These are phyloP conservation scores for Lophochroa leadbeateri DNA, from an alignment of 2,113 vertebrate species.

Conservation along the genomic window DNA sequence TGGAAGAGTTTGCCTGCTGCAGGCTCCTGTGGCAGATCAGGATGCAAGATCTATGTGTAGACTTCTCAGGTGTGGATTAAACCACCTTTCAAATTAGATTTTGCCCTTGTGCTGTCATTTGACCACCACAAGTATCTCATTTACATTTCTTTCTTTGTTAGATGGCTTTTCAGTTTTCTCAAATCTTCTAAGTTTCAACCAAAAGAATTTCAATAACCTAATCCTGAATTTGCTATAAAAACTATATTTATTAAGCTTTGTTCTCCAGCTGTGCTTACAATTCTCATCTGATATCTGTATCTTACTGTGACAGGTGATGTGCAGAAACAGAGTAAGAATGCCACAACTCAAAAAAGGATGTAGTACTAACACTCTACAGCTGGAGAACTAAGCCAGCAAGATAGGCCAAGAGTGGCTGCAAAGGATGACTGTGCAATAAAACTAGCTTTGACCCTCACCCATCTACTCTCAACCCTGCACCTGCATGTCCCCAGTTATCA, in stretches of 20 bases:
- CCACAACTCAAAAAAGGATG: not conserved
- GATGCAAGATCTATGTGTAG: not conserved
- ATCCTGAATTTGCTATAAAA: not conserved
- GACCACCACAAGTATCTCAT: not conserved
- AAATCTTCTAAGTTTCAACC: not conserved
- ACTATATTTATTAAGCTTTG: not conserved
- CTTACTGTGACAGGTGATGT: not conserved
- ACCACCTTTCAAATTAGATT: not conserved
- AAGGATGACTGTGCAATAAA: not conserved
- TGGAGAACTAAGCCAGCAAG: not conserved
- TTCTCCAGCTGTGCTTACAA: not conserved
- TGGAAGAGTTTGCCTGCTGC: not conserved
- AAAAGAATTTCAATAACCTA: not conserved
- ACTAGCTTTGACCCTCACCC: not conserved
- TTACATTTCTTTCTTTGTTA: not conserved
- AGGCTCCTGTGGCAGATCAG: not conserved
- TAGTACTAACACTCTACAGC: not conserved
- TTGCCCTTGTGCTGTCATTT: not conserved
- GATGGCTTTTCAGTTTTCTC: not conserved
- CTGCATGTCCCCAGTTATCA: not conserved
- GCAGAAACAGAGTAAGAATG: not conserved
- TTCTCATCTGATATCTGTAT: not conserved
- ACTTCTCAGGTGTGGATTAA: not conserved
- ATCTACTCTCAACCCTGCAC: not conserved
- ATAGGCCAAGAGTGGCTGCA: not conserved